Conservation (phyloP, 92 coral and sea anemone genomes). For the Porites lobata region DNA sequence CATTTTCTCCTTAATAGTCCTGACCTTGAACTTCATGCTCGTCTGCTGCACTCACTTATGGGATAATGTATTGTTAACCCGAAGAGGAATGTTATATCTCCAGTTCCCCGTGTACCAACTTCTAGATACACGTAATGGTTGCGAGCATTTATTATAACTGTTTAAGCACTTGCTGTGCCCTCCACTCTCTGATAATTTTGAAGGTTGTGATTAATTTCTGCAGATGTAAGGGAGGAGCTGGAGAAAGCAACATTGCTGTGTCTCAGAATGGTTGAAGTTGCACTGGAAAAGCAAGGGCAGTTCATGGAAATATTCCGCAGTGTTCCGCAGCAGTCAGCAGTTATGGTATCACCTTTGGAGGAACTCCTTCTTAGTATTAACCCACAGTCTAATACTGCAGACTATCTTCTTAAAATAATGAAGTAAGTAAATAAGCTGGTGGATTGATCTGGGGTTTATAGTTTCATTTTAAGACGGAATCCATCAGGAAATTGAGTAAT, state of each 20-base stretch:
- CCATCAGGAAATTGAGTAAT: too few relatives aligned
- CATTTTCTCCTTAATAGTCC: too few relatives aligned
- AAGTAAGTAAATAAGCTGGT: constrained; percentile 47
- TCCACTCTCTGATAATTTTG: too few relatives aligned
- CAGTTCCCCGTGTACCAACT: too few relatives aligned
- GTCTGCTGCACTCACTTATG: too few relatives aligned
- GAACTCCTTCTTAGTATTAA: constrained; percentile 87
- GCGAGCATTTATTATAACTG: background rate
- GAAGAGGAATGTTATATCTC: too few relatives aligned
- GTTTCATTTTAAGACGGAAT: too few relatives aligned
- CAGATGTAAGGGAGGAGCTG: constrained; percentile 88
- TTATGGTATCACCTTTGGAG: constrained; percentile 87
- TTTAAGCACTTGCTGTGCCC: background rate
- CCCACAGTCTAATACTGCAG: constrained; percentile 83
- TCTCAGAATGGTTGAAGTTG: constrained; percentile 86
- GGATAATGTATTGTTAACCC: too few relatives aligned
- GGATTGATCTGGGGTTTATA: too few relatives aligned
- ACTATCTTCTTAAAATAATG: constrained; percentile 89
- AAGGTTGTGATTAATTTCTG: background rate
- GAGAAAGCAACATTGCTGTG: constrained; percentile 89
- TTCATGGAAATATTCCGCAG: constrained; percentile 84
- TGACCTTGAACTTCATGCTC: too few relatives aligned
- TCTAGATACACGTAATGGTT: too few relatives aligned
- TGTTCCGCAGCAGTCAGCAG: constrained; percentile 79
- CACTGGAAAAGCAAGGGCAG: constrained; percentile 91